Conservation (phyloP, 2,888 invertebrate species). For the Thereva nobilitata region DNA sequence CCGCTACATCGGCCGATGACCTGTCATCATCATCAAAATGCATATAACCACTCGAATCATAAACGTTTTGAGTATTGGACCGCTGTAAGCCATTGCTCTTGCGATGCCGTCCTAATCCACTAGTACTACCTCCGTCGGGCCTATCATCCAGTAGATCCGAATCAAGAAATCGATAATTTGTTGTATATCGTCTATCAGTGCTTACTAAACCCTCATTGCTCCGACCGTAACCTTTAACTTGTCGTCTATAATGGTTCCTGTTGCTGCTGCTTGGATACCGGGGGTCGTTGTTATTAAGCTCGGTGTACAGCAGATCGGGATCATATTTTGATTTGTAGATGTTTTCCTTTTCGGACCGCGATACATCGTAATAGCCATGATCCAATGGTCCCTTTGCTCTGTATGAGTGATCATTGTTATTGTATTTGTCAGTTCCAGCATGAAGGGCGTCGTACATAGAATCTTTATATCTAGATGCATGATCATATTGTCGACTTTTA, state of each 20-base stretch:
- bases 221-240: conserved; percentile 49
- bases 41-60: conserved; percentile 26
- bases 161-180: conserved; percentile 36
- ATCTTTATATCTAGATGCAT: conserved; percentile 47
- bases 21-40: conserved; percentile 58
- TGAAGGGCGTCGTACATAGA: conserved; percentile 51
- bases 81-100: conserved; percentile 42
- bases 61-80: conserved; percentile 48
- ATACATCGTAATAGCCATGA: conserved; percentile 47
- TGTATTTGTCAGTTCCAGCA: conserved; percentile 45
- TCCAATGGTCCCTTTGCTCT: conserved; percentile 44
- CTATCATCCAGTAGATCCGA: conserved; percentile 20
- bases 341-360: conserved; percentile 46
- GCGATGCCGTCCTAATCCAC: conserved; percentile 40
- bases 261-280: conserved; percentile 35
- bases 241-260: conserved; percentile 36
- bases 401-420: conserved; percentile 46
- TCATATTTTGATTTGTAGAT: conserved; percentile 50
- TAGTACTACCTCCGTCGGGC: conserved; percentile 38
- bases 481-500: conserved; percentile 32
- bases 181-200: not conserved
- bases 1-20: conserved; percentile 62
- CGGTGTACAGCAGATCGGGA: conserved; percentile 47
- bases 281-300: conserved; percentile 45
- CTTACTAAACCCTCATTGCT: conserved; percentile 43